Evolutionary conservation across 2,113 vertebrate genomes (phyloP).

Genomic region (Mesembrinibis cayennensis): DNA sequence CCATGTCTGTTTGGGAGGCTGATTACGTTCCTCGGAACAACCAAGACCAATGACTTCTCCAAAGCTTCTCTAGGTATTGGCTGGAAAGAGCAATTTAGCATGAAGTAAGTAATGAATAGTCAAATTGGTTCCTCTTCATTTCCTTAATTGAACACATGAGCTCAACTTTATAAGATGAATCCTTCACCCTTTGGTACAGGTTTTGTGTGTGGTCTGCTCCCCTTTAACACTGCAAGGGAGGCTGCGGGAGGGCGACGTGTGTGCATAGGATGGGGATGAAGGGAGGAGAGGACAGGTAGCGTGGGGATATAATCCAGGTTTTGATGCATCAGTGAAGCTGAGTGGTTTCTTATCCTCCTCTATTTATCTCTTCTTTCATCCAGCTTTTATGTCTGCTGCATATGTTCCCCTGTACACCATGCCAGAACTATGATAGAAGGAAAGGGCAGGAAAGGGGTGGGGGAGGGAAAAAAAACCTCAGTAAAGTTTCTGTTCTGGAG

Average conservation of each 20-base stretch:
- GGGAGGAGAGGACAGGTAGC: not conserved
- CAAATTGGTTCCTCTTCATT: not conserved
- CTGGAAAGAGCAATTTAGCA: not conserved
- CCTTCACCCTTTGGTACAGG: not conserved
- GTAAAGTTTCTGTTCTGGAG: constrained; percentile 11
- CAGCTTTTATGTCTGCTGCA: not conserved
- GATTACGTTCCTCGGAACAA: not conserved
- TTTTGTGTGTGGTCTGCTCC: not conserved
- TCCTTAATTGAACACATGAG: not conserved
- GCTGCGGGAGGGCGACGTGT: not conserved
- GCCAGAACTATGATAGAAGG: not conserved
- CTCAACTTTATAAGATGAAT: not conserved
- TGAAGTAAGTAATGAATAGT: not conserved
- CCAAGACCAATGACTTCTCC: not conserved
- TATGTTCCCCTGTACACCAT: not conserved
- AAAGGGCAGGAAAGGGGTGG: not conserved
- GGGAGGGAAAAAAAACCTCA: not conserved
- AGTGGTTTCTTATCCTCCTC: not conserved
- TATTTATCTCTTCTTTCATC: not conserved
- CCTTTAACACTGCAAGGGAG: not conserved
- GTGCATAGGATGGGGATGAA: not conserved
- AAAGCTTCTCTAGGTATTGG: not conserved
- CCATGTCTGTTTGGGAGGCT: not conserved
- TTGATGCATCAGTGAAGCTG: not conserved
- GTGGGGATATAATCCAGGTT: not conserved